Base-by-base conservation (phyloP, 2,113 vertebrate species). In the Anguilla rostrata region DNA sequence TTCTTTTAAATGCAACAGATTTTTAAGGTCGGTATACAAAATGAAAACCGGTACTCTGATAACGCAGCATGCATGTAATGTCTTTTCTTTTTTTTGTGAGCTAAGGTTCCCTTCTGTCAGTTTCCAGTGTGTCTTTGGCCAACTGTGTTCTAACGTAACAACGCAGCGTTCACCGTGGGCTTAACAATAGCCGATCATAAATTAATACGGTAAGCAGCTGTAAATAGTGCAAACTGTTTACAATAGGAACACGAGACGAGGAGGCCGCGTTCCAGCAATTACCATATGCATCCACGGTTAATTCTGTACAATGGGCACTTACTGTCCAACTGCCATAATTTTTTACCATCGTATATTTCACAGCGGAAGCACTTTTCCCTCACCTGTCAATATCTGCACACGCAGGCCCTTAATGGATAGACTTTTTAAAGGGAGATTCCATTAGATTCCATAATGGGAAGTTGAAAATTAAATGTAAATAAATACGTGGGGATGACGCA, bases 181-280 rank as follows among this genome's bases (percentile, higher is more conserved):
- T 93, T 89, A 89, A 94, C 94, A 94, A 95, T 93, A 94, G 93
- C 92, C 90, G 91, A 81, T 86, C 93, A 91, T 95, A 94, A 95
- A 95, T 95, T 93, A 95, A 94, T 92, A 92, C 91, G 87, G 89
- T 89, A 87, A 91, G 91, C 90, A 89, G 91, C 91, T 90, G 92
- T 95, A 95, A 95, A 94, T 91, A 92, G 90, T 40, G 26, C 18
- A 26, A 85, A 75, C 53, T 83, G 57, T 88, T 88, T 40, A 83
- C 39, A 75, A 71, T 83, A 34, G 81, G 75, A 86, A 86, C 60
- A 83, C 20, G 43, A 83, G 34, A 78, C 7, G 26, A 46, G 5
- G 29, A 79, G 81, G 46, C 39, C 82, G 34, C 29, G 12, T 83
- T 53, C 83, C 82, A 60, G 40, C 84, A 82, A 43, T 83, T 53